Base-by-base conservation (phyloP, 1,140 invertebrate species). In the Asobara japonica region DNA sequence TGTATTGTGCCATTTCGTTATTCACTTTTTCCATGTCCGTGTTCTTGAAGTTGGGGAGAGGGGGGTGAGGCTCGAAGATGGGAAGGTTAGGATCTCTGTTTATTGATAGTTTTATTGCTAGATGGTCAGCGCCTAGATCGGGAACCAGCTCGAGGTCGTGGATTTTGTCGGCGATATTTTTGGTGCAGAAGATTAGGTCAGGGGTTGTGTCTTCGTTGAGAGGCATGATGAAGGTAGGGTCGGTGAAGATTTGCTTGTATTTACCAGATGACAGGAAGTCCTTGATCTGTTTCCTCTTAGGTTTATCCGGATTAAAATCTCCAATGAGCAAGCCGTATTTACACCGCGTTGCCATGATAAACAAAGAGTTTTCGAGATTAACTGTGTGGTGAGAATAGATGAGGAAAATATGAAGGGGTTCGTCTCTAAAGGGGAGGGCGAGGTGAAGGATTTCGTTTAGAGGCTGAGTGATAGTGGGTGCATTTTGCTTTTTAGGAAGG, bases 121-220 rank as follows among this genome's bases (percentile, higher is more conserved):
- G 20, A 25, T 70, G 68, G 18, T 62, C 51, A n/a, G 13, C 48
- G 27, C 45, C 67, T 31, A 69, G 13, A 31, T 70, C 68, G 22
- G 68, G 51, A 22, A 25, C 61, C 25, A n/a, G 13, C 36, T 70
- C 56, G 1, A 45, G 36, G 16, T 62, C 45, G 3, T 31, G 22
- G 10, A 71, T 27, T n/a, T 45, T 45, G 30, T 45, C 62, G 2
- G 18, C 8, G 33, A 71, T 45, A 27, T 71, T 71, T 11, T 33
- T n/a, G 5, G 69, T 71, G 31, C 33, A 71, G 18, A 64, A 64
- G 3, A 71, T 30, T 38, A 45, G 11, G 29, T 71, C 69, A 11
- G 69, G 56, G 20, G 68, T 61, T 31, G 69, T 48, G 22, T 71
- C 69, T 1, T 10, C 13, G 10, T 71, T 71, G 13, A 41, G 22